Percentiles rank a stretch among this genome's conserved stretches.
Evolutionary conservation across 2,888 invertebrate species (phyloP).

Genomic region (Andrena praecox): DNA sequence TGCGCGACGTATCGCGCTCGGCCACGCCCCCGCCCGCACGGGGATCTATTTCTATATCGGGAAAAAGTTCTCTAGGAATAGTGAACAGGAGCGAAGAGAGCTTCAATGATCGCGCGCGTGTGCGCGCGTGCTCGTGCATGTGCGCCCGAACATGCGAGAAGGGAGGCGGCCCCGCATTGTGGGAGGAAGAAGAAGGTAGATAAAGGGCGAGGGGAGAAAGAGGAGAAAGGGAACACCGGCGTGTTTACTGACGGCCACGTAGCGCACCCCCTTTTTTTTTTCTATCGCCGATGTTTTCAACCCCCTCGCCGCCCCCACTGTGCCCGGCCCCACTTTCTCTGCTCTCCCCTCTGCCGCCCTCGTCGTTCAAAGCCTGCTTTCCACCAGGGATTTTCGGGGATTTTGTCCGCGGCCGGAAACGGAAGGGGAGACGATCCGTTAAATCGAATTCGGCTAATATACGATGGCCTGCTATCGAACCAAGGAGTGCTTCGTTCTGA

Average conservation of each 20-base stretch:
- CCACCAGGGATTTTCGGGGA: conserved; percentile 69
- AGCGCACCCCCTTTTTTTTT: conserved; percentile 64
- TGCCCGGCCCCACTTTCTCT: conserved; percentile 41
- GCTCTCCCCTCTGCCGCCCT: conserved; percentile 12
- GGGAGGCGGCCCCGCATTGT: background rate
- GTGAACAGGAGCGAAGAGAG: conserved; percentile 41
- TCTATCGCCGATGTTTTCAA: conserved; percentile 59
- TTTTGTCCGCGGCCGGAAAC: conserved; percentile 68
- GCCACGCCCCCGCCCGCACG: conserved; percentile 66
- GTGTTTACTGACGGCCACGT: conserved; percentile 71
- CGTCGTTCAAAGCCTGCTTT: conserved; percentile 51
- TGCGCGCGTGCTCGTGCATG: background rate
- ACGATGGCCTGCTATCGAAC: conserved; percentile 42
- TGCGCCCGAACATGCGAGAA: background rate
- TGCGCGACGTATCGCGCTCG: conserved; percentile 72
- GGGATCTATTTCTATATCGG: conserved; percentile 73
- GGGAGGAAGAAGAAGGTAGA: conserved; percentile 1
- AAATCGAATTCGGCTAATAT: conserved; percentile 76
- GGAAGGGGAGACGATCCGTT: conserved; percentile 75
- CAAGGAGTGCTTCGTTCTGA: conserved; percentile 32
- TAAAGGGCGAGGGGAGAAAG: conserved; percentile 12
- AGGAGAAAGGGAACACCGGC: conserved; percentile 46
- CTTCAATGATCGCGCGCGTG: background rate
- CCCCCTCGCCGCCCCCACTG: conserved; percentile 51
- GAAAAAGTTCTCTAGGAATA: conserved; percentile 73